A percentile compares a stretch with the other conserved stretches of the same genome.
phyloP scores from a whole-genome alignment of 2,888 invertebrate genomes.

The Rhaphigaster nebulosa region DNA sequence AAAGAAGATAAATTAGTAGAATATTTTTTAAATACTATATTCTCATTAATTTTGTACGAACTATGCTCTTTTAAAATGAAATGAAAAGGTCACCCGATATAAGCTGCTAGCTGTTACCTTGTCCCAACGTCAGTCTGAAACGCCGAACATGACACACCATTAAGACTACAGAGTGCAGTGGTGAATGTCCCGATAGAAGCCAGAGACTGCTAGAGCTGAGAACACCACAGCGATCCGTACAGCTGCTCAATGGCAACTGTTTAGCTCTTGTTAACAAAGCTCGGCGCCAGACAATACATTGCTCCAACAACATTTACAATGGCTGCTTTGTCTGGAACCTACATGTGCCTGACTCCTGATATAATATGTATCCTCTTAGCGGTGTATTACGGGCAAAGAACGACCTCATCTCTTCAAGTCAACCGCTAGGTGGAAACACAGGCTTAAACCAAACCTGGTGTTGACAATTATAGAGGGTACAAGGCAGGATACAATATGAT shows the following conservation, averaged over 20 bases:
- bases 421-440: neutral
- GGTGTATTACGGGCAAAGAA: neutral
- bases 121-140: neutral
- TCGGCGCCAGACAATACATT: neutral
- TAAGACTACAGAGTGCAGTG: neutral
- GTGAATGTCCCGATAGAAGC: too few relatives aligned
- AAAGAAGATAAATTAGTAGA: too few relatives aligned
- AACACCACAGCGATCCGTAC: neutral
- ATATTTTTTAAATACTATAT: too few relatives aligned
- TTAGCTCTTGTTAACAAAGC: constrained; percentile 19
- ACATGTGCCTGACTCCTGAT: neutral
- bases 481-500: too few relatives aligned
- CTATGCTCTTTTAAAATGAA: too few relatives aligned
- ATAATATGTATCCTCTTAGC: constrained; percentile 45
- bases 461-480: neutral
- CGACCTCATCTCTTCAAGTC: neutral
- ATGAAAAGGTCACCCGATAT: too few relatives aligned
- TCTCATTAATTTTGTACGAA: too few relatives aligned
- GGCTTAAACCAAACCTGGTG: neutral
- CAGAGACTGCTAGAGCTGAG: neutral
- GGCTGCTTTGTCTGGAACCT: neutral
- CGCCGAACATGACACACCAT: neutral
- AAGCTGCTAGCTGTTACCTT: neutral
- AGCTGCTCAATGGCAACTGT: neutral
- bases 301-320: constrained; percentile 29